These are phyloP conservation scores for Pachypanchax playfairii DNA, from an alignment of 2,113 vertebrate species.

Conservation along the genomic window DNA sequence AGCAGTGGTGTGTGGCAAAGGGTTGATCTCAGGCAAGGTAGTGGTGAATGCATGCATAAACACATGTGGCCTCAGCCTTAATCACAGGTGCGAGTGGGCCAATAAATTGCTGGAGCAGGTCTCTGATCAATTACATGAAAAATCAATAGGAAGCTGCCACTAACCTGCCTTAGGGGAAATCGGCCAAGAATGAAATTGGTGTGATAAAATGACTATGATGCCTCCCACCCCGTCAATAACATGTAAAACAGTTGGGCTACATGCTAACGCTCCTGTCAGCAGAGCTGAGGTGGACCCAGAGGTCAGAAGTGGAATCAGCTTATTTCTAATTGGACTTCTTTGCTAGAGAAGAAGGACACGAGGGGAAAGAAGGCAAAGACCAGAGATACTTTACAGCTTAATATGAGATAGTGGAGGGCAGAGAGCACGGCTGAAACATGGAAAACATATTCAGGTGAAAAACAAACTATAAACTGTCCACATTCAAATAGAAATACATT, in stretches of 20 bases:
- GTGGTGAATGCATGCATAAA: constrained; percentile 66
- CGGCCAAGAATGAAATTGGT: constrained; percentile 82
- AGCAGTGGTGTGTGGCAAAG: constrained; percentile 1
- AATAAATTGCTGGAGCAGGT: constrained; percentile 78
- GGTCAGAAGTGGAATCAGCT: constrained; percentile 66
- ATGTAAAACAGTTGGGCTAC: constrained; percentile 76
- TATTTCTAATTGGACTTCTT: constrained; percentile 73
- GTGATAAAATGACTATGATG: constrained; percentile 82
- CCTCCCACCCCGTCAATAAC: constrained; percentile 69
- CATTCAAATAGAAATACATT: too few species aligned
- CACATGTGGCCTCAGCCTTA: constrained; percentile 71
- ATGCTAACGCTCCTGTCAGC: constrained; percentile 69
- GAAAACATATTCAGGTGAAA: too few species aligned
- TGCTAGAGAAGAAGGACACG: constrained; percentile 19
- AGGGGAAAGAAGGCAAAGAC: constrained; percentile 1
- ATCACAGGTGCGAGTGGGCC: constrained; percentile 78
- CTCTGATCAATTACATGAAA: constrained; percentile 80
- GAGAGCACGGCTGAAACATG: not conserved
- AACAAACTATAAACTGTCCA: too few species aligned
- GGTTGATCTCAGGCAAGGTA: constrained; percentile 44
- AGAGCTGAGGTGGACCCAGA: constrained; percentile 59
- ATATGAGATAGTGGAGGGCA: not conserved
- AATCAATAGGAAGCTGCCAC: constrained; percentile 79
- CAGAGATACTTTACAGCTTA: not conserved
- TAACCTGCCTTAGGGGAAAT: constrained; percentile 81